A percentile compares a stretch with the other conserved stretches of the same genome.
Conservation (phyloP, 2,797 vertebrate species). For the Caiman crocodilus region DNA sequence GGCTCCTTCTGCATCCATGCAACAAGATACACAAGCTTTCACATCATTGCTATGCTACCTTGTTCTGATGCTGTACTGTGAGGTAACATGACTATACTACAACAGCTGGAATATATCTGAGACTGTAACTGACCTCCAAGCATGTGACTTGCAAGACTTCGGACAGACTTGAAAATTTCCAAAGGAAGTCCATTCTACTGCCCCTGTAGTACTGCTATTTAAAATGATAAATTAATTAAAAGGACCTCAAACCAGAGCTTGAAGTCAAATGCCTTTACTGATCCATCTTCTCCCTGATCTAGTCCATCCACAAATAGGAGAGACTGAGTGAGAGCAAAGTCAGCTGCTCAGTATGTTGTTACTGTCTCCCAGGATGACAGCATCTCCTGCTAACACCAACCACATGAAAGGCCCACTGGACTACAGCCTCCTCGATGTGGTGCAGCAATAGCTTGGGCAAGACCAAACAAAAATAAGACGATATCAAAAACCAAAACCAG, state of each 20-base stretch:
- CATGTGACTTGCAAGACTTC: background rate
- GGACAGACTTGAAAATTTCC: background rate
- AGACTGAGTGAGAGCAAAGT: background rate
- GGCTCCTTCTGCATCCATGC: background rate
- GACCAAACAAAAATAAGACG: background rate
- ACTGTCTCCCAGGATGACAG: background rate
- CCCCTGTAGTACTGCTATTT: background rate
- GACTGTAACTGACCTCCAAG: background rate
- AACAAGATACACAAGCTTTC: background rate
- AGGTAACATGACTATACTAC: background rate
- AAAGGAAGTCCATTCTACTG: background rate
- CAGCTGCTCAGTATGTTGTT: background rate
- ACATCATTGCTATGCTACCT: slow-evolving; percentile 17
- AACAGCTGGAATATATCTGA: background rate
- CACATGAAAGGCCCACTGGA: slow-evolving; percentile 16
- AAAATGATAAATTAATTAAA: background rate
- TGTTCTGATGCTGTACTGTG: slow-evolving; percentile 34
- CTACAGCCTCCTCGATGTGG: background rate
- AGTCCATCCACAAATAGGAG: background rate
- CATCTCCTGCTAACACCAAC: background rate
- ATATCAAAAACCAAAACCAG: background rate
- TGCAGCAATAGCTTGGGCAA: background rate
- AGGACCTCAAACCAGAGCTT: background rate
- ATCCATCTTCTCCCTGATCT: background rate
- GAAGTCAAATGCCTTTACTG: background rate